A percentile compares a stretch with the other conserved stretches of the same genome.
Conservation (phyloP, 2,113 vertebrate genomes). For the Pseudopodoces humilis region DNA sequence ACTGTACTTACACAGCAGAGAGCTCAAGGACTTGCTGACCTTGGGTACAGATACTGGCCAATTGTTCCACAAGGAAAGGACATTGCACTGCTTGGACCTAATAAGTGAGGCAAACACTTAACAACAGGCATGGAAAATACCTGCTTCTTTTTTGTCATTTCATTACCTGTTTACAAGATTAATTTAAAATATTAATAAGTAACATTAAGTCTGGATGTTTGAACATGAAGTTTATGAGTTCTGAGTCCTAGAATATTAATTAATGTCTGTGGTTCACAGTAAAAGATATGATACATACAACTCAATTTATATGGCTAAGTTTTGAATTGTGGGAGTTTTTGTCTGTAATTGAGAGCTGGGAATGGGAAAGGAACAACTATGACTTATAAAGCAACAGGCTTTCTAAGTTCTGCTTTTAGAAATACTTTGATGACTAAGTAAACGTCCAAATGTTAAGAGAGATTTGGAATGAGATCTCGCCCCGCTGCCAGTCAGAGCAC, state of each 20-base stretch:
- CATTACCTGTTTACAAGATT: constrained; percentile 13
- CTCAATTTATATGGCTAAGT: rapidly evolving
- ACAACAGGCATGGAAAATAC: not conserved
- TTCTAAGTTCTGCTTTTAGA: constrained; percentile 22
- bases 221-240: not conserved
- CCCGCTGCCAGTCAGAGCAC: not conserved
- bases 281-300: not conserved
- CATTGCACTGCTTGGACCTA: not conserved
- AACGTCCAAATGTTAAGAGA: not conserved
- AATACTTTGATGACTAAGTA: constrained; percentile 27
- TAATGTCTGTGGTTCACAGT: not conserved
- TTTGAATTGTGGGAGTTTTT: not conserved
- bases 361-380: not conserved
- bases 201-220: not conserved
- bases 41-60: not conserved
- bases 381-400: not conserved
- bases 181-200: constrained; percentile 16
- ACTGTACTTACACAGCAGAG: not conserved
- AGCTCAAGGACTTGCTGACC: constrained; percentile 47
- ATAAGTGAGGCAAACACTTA: not conserved
- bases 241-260: not conserved
- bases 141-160: not conserved
- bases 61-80: not conserved
- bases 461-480: not conserved
- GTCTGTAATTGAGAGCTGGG: not conserved